Evolutionary conservation across 2,888 invertebrate species (phyloP).

Genomic region (Synanthedon vespiformis): DNA sequence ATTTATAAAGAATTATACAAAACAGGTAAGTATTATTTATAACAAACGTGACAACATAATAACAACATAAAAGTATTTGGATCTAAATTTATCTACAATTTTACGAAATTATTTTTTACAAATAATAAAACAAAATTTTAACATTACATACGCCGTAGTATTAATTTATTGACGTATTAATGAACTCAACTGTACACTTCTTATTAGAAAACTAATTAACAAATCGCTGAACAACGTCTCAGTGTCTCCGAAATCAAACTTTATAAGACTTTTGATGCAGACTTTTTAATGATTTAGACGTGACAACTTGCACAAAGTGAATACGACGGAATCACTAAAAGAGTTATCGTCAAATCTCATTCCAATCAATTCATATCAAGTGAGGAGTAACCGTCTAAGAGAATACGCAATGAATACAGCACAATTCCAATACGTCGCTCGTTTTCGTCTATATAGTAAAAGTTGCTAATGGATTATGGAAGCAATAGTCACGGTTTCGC

Average conservation of each 20-base stretch:
- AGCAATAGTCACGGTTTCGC: conserved; percentile 53
- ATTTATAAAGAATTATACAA: no score
- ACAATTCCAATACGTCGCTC: conserved; percentile 6
- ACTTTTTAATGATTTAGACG: conserved; percentile 33
- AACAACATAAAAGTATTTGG: no score
- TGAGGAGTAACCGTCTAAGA: neutral
- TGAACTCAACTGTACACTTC: no score
- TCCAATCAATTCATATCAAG: neutral
- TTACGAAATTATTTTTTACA: no score
- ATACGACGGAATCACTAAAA: conserved; percentile 1
- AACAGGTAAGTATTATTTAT: no score
- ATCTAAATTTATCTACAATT: no score
- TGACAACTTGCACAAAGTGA: conserved; percentile 15
- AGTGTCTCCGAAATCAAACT: conserved; percentile 7
- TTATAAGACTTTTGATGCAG: conserved; percentile 41
- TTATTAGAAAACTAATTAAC: no score
- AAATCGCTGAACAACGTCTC: no score
- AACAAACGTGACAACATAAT: no score
- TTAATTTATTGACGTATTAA: no score
- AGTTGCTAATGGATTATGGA: conserved; percentile 48
- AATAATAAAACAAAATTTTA: no score
- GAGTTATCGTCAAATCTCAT: neutral
- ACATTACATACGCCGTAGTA: no score
- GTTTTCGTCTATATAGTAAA: conserved; percentile 12
- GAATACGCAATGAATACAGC: conserved; percentile 13